Evolutionary conservation across 2,888 invertebrate species (phyloP).

Genomic region (Nebria brevicollis): DNA sequence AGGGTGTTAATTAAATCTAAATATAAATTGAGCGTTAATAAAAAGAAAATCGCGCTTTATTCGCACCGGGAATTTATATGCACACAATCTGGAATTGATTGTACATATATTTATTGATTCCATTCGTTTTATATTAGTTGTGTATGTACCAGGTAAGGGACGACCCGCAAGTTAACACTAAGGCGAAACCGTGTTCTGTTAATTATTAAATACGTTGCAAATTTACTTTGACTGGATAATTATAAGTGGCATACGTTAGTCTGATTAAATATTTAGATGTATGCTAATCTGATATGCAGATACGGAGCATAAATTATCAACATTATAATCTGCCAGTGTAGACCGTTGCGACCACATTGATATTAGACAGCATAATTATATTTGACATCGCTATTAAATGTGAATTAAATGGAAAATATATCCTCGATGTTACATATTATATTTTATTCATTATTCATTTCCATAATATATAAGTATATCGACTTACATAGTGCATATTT

Average conservation of each 20-base stretch:
- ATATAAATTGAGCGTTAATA: not conserved
- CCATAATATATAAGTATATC: not conserved
- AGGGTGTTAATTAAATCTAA: not conserved
- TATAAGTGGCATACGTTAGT: constrained; percentile 43
- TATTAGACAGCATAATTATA: constrained; percentile 35
- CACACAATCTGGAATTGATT: too few species aligned
- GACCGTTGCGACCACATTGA: constrained; percentile 3
- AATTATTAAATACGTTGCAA: constrained; percentile 42
- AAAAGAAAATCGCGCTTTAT: not conserved
- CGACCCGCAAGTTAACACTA: not conserved
- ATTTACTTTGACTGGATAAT: constrained; percentile 43
- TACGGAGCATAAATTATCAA: constrained; percentile 42
- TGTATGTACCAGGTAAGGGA: not conserved
- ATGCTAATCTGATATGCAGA: constrained; percentile 44
- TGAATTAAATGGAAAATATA: constrained; percentile 32
- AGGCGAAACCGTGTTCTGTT: constrained; percentile 12
- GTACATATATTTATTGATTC: not conserved
- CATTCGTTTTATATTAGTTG: not conserved
- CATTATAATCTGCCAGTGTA: constrained; percentile 35
- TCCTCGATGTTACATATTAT: not conserved
- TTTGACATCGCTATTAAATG: constrained; percentile 37
- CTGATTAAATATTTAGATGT: constrained; percentile 45
- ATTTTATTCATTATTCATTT: not conserved
- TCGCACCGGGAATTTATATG: not conserved
- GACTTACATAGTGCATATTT: too few species aligned